Base-by-base conservation (phyloP, 2,113 vertebrate species). In the Stigmatopora nigra region DNA sequence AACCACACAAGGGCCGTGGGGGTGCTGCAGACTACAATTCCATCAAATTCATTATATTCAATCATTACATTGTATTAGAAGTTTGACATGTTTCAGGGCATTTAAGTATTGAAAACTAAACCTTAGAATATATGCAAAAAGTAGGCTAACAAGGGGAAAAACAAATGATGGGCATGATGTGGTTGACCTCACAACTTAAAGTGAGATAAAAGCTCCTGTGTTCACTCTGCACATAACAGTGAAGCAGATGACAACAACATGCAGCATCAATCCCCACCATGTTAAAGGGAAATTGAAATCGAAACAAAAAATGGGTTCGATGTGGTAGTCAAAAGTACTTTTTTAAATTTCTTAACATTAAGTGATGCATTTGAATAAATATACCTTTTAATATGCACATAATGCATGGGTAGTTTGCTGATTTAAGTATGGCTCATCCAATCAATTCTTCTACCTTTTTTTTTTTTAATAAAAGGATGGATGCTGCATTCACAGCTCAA, bases 401-500 rank as follows among this genome's bases (percentile, higher is more conserved):
- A 31, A 31, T 31, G 12, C 53, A 2, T 22, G 51, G 31, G 53
- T 2, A 31, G 14, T 56, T 31, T 56, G 5, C 19, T 15, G 25
- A 5, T 38, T 59, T 59, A 15, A 58, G 35, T 7, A 14, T 9
- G 57, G 38, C 53, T 48, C 44, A 14, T 49, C 17, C 5, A 53
- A 52, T 58, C 14, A 25, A 57, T 41, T 38, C 56, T 67, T 46
- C 65, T 22, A 67, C n/a, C 13, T 3, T 68, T 25, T 65, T 41
- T 41, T 8, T 7, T 1, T 7, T 38, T n/a, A n/a, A n/a, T n/a
- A n/a, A 31, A 58, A 51, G 58, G 58, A 16, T 22, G 17, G 22
- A 64, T 72, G 12, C 31, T 31, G 35, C 67, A 58, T n/a, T 63
- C 68, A 67, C 56, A 64, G 16, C 38, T n/a, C 15, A 38, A 64